Conservation (phyloP, 2,113 vertebrate species). For the Piliocolobus tephrosceles region DNA sequence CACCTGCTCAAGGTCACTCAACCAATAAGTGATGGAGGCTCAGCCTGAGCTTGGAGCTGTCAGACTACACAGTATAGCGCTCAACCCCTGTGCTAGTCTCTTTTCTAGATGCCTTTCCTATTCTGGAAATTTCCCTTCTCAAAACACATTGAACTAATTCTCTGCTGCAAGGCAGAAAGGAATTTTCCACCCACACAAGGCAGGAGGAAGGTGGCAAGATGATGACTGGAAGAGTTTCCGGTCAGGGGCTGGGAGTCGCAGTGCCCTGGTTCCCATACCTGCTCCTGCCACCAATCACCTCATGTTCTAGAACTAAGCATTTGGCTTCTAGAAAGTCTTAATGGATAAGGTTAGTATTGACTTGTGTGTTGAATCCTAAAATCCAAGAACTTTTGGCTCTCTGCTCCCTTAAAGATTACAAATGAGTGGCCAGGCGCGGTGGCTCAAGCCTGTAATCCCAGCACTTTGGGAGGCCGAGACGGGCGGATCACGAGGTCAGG, state of each 20-base stretch:
- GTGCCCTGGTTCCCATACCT: not conserved
- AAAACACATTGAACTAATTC: not conserved
- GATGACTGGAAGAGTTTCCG: not conserved
- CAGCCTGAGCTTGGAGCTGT: not conserved
- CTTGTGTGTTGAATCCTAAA: not conserved
- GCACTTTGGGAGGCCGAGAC: too few species aligned
- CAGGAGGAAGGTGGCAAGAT: not conserved
- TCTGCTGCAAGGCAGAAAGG: not conserved
- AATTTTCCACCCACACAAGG: slow-evolving; percentile 14
- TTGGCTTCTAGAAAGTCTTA: slow-evolving; percentile 19
- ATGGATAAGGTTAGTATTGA: not conserved
- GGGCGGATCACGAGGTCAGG: too few species aligned
- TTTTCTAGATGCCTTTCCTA: not conserved
- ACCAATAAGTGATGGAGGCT: not conserved
- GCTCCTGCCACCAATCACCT: not conserved
- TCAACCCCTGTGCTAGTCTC: not conserved
- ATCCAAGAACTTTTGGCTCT: not conserved
- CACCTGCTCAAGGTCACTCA: not conserved
- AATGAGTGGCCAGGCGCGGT: too few species aligned
- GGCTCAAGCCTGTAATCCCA: too few species aligned
- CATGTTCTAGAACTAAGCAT: not conserved
- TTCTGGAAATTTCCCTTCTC: slow-evolving; percentile 29
- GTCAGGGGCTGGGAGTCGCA: not conserved
- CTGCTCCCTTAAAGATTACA: not conserved
- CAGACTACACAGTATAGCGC: not conserved